Evolutionary conservation across 1,140 invertebrate species (phyloP), one percentile per base, ranked within the genome.

Genomic region (Amphibalanus amphitrite): DNA sequence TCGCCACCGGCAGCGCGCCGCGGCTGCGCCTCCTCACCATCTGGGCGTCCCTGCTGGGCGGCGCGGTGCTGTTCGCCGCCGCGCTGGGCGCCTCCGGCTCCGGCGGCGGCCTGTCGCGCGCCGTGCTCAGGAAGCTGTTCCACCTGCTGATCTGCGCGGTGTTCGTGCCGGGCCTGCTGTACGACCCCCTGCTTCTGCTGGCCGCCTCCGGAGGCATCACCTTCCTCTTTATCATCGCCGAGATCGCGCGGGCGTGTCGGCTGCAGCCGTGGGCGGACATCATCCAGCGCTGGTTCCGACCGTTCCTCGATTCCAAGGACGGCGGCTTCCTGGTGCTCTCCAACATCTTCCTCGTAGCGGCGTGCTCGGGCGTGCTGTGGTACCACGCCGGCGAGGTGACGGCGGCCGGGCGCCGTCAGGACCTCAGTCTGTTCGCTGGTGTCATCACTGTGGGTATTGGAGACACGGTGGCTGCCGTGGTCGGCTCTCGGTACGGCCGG

Each of bases 161-260:
- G n/a, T 67, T 67, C 28, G 65, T 67, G 65, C n/a, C 65, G n/a
- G 65, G 65, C n/a, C 65, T 67, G 20, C n/a, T 26, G 26, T 28
- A 67, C 65, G 65, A 67, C 26, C 65, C 65, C 3, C 23, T 28
- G 23, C 65, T 67, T 0, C 28, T 67, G 65, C 28, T 28, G 26
- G 65, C 65, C n/a, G 65, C 65, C 65, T 26, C 65, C 6, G 65
- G 26, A 10, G 65, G 26, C 3, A 8, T 67, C 26, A 28, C 28
- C 65, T 67, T 28, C 65, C n/a, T 28, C 26, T 28, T 67, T 26
- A 28, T 67, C 65, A 28, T 67, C 8, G 65, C 28, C 23, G 59
- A 70, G 30, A 23, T 59, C 13, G 47, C 47, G 25, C 30, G 69
- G 17, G 47, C 47, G 47, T 59, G 47, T 20, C 13, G 47, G 1